Evolutionary conservation across 1,140 invertebrate species (phyloP).

Genomic region (Apocrypta bakeri): DNA sequence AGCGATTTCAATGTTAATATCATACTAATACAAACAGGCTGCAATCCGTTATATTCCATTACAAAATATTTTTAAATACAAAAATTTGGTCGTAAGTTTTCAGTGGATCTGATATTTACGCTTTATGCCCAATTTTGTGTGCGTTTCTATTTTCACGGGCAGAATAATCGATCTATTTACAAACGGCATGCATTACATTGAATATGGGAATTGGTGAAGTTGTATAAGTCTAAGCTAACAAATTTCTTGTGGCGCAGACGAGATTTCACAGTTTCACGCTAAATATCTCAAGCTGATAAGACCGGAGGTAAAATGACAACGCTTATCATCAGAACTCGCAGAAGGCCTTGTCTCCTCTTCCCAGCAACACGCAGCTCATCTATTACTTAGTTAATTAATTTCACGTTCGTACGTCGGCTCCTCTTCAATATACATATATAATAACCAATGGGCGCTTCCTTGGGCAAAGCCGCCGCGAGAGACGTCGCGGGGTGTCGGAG

Average conservation of each 20-base stretch:
- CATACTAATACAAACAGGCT: too few relatives aligned
- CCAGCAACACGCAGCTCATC: slow-evolving; percentile 35
- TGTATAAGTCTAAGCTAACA: neutral
- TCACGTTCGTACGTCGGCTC: slow-evolving; percentile 42
- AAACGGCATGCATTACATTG: too few relatives aligned
- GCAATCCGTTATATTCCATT: too few relatives aligned
- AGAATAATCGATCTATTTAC: too few relatives aligned
- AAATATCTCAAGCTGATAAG: slow-evolving; percentile 6
- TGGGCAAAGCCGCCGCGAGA: slow-evolving; percentile 20
- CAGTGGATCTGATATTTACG: too few relatives aligned
- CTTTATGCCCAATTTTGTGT: too few relatives aligned
- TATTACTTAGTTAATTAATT: slow-evolving; percentile 59
- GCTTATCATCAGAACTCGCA: slow-evolving; percentile 43
- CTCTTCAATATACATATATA: slow-evolving; percentile 28
- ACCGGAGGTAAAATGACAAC: slow-evolving; percentile 45
- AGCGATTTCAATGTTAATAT: too few relatives aligned
- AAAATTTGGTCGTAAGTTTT: too few relatives aligned
- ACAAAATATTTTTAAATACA: too few relatives aligned
- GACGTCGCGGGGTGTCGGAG: neutral
- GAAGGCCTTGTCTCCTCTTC: neutral
- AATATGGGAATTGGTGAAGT: too few relatives aligned
- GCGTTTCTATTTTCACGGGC: too few relatives aligned
- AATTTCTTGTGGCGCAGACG: neutral
- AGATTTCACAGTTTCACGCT: neutral
- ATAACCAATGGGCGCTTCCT: neutral